Evolutionary conservation across 92 coral and sea anemone species (phyloP).

Genomic region (Hydrozoanthus gracilis): DNA sequence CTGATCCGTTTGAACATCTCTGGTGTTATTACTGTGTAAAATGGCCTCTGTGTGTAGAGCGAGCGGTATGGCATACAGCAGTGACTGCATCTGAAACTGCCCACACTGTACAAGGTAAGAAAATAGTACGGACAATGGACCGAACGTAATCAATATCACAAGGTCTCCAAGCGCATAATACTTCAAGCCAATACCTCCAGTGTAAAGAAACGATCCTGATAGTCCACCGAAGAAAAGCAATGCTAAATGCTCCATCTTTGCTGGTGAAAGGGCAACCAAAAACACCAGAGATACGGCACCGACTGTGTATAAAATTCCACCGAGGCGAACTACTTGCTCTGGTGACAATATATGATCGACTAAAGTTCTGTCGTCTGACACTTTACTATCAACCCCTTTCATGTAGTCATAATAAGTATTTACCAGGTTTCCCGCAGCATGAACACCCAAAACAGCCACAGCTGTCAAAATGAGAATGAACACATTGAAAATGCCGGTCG

Average conservation of each 20-base stretch:
- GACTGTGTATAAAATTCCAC: constrained; percentile 78
- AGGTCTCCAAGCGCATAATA: constrained; percentile 96
- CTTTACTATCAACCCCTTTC: constrained; percentile 95
- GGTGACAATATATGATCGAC: constrained; percentile 91
- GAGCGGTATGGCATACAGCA: constrained; percentile 84
- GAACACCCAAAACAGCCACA: constrained; percentile 89
- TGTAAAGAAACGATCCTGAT: constrained; percentile 96
- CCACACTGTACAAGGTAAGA: constrained; percentile 93
- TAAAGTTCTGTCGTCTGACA: constrained; percentile 94
- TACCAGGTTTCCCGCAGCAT: constrained; percentile 96
- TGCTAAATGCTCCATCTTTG: constrained; percentile 93
- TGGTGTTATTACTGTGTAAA: constrained; percentile 92
- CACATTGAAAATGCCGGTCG: constrained; percentile 74
- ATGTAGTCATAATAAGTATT: constrained; percentile 95
- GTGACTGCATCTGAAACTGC: constrained; percentile 72
- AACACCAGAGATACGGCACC: constrained; percentile 83
- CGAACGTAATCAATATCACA: constrained; percentile 93
- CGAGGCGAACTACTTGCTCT: constrained; percentile 93
- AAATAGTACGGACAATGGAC: constrained; percentile 95
- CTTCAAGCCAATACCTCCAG: constrained; percentile 97
- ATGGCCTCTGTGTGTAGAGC: constrained; percentile 95
- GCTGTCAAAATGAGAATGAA: constrained; percentile 68
- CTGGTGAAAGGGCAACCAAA: constrained; percentile 86
- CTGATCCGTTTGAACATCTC: constrained; percentile 87
- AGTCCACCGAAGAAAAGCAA: constrained; percentile 95